These are phyloP conservation scores for Strigamia transsilvanica DNA, from an alignment of 2,888 invertebrate genomes.

Conservation along the genomic window DNA sequence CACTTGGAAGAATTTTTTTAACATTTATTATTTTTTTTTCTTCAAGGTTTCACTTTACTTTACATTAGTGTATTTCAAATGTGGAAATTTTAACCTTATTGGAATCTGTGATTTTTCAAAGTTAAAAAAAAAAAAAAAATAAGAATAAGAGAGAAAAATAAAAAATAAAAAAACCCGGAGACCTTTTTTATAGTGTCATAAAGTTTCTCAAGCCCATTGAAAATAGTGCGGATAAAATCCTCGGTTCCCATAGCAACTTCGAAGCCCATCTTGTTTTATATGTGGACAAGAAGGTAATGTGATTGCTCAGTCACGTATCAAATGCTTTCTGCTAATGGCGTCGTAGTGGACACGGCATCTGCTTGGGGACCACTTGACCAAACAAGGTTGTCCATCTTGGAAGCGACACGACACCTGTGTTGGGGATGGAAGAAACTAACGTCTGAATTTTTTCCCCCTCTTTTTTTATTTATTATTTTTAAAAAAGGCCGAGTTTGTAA, in stretches of 20 bases:
- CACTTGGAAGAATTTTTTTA: slow-evolving; percentile 31
- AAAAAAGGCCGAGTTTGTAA: not conserved
- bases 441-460: not conserved
- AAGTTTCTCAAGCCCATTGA: slow-evolving; percentile 32
- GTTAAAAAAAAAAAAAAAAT: slow-evolving; percentile 22
- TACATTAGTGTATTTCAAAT: not conserved
- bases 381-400: slow-evolving; percentile 31
- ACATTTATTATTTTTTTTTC: not conserved
- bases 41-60: slow-evolving; percentile 29
- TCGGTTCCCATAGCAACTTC: slow-evolving; percentile 27
- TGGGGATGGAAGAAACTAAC: not conserved
- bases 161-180: not conserved
- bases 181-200: slow-evolving; percentile 1
- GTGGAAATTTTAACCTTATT: not conserved
- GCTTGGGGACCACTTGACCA: slow-evolving; percentile 37
- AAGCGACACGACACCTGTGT: slow-evolving; percentile 16
- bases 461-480: slow-evolving; percentile 5
- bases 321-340: slow-evolving; percentile 36
- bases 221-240: slow-evolving; percentile 29
- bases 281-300: slow-evolving; percentile 39
- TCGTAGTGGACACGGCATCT: slow-evolving; percentile 41
- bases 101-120: not conserved
- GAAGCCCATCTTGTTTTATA: slow-evolving; percentile 32
- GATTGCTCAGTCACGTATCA: slow-evolving; percentile 42
- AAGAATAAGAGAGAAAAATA: not conserved